Evolutionary conservation across 2,888 invertebrate genomes (phyloP).

Genomic region (Folsomia candida): DNA sequence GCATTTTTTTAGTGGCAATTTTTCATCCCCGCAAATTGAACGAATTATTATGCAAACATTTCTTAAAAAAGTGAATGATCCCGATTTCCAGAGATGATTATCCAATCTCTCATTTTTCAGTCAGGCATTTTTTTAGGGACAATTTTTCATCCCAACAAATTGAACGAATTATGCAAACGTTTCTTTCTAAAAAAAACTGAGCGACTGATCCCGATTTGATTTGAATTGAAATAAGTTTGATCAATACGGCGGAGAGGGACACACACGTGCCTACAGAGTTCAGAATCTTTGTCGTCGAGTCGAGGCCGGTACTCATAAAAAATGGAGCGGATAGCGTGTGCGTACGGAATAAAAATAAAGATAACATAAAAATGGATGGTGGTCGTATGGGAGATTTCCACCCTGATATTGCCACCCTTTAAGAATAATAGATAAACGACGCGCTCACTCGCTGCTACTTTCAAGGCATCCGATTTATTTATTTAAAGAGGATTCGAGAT

Average conservation of each 20-base stretch:
- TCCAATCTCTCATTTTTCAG: too few relatives aligned
- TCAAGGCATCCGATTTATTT: too few relatives aligned
- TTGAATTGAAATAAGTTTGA: not conserved
- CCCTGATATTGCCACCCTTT: not conserved
- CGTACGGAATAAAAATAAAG: not conserved
- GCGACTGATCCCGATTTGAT: not conserved
- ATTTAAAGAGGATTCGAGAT: too few relatives aligned
- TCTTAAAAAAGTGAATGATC: too few relatives aligned
- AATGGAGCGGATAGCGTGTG: not conserved
- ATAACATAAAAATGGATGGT: not conserved
- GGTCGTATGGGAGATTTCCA: not conserved
- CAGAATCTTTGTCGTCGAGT: too few relatives aligned
- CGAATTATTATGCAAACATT: too few relatives aligned
- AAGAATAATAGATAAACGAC: not conserved
- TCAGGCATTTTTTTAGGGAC: not conserved
- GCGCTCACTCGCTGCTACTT: not conserved
- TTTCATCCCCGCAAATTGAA: too few relatives aligned
- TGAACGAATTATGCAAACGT: not conserved
- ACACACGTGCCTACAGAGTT: too few relatives aligned
- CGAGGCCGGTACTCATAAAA: too few relatives aligned
- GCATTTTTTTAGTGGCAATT: too few relatives aligned
- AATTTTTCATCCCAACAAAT: not conserved
- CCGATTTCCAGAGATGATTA: too few relatives aligned
- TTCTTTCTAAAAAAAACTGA: not conserved
- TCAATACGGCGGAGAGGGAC: too few relatives aligned